Conservation (phyloP, 2,888 invertebrate genomes). For the Marasmarcha lunaedactyla region DNA sequence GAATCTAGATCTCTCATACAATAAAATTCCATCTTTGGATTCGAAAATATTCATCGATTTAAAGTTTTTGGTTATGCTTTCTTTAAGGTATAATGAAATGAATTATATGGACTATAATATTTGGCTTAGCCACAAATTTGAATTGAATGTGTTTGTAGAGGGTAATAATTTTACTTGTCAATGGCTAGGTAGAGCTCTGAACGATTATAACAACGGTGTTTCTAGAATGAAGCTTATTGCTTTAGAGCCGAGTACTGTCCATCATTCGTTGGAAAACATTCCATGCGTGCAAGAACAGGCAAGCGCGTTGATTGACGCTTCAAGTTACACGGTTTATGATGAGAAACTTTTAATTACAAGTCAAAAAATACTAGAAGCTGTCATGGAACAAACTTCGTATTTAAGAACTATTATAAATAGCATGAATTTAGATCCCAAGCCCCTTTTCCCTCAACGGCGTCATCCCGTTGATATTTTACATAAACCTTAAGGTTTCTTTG, state of each 20-base stretch:
- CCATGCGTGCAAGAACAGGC: slow-evolving; percentile 28
- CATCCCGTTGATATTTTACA: too few relatives aligned
- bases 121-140: slow-evolving; percentile 38
- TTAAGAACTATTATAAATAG: slow-evolving; percentile 18
- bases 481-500: too few relatives aligned
- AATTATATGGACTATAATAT: slow-evolving; percentile 28
- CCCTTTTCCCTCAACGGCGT: too few relatives aligned
- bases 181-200: slow-evolving; percentile 40
- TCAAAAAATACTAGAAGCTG: slow-evolving; percentile 47
- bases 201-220: slow-evolving; percentile 40
- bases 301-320: not conserved
- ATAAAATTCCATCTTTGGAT: slow-evolving; percentile 22
- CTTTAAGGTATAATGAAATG: slow-evolving; percentile 36
- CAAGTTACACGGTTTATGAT: slow-evolving; percentile 18
- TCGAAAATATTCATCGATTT: slow-evolving; percentile 44
- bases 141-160: slow-evolving; percentile 38
- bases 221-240: slow-evolving; percentile 40
- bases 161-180: slow-evolving; percentile 44
- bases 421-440: not conserved
- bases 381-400: slow-evolving; percentile 40
- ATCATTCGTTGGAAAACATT: slow-evolving; percentile 40
- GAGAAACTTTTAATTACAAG: slow-evolving; percentile 40
- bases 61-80: slow-evolving; percentile 31
- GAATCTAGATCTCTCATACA: slow-evolving; percentile 28
- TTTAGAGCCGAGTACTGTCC: slow-evolving; percentile 16